Evolutionary conservation across 1,140 invertebrate species (phyloP), one percentile per base, ranked within the genome.

Genomic region (Drosophila ogumai): DNA sequence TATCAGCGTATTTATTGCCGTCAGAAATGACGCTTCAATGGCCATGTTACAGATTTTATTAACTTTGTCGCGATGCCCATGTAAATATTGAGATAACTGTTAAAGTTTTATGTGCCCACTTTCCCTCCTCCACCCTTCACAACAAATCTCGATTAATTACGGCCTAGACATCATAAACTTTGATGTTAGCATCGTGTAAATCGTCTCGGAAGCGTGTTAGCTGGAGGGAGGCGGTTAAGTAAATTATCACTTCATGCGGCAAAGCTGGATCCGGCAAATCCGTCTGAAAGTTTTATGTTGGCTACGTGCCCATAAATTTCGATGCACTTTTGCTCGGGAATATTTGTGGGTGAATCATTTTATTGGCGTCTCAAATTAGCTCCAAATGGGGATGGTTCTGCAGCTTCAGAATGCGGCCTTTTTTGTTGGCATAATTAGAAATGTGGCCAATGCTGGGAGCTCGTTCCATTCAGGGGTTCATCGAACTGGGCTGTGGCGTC

Each of bases 261-360:
- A 36, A 13, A 10, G 38, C 12, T 52, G 34, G 46, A 50, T 56
- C 38, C 25, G 31, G 38, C 41, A 32, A 17, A 58, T 44, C 19
- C 44, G 41, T 50, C 56, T 36, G 31, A 61, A 54, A 52, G 75
- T 88, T 88, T 87, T 84, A 88, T 84, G 80, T 54, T 54, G 52
- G 49, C 67, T 80, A 87, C 85, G 84, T 88, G 82, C 80, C 40
- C 72, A 90, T 87, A 80, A 68, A 84, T 84, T 90, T 47, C 15
- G 44, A 34, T 67, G 65, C 81, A 78, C 44, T 88, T 72, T 72
- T 25, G 10, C 49, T 31, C 19, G 56, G 36, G 49, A 34, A 34
- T 31, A 28, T 63, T 67, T 69, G 71, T 50, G 67, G 59, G 43
- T 75, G 57, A 87, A 67, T 68, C 75, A 66, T 63, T 79, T 72